Evolutionary conservation across 2,888 invertebrate species (phyloP), one percentile per base, ranked within the genome.

Genomic region (Carpatolechia fugitivella): DNA sequence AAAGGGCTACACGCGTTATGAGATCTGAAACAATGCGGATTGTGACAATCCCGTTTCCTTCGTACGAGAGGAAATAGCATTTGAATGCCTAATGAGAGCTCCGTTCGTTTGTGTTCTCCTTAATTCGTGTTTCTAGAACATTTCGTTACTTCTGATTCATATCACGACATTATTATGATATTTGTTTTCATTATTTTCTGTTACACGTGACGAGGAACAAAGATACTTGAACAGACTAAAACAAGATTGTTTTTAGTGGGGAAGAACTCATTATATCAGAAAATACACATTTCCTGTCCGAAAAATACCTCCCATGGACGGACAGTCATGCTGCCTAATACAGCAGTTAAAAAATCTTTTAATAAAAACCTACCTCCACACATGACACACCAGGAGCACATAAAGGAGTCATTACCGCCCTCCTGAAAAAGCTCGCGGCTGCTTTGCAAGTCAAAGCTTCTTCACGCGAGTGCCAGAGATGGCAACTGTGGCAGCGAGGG

Each of bases 391-490:
- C 59, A 48, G 65, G 62, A 77, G 78, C 80, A 80, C 84, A 88
- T 85, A 83, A 86, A 85, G 84, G 72, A 78, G 84, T 89, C 90
- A 90, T 90, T 89, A 89, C 83, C 85, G 74, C 87, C 85, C 85
- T 81, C 65, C 76, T 78, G 85, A 87, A 89, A 88, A 89, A 88
- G 85, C 86, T 85, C 65, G 74, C 61, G 71, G 74, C 86, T 88
- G 80, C 78, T 90, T 90, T 89, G 89, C 90, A 90, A 90, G 89
- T 90, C 88, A 88, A 89, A 89, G 80, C 82, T 79, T 75, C 73
- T 80, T 74, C 65, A 57, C 60, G 16, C 61, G 50, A 48, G 54
- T 46, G 58, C 38, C 50, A 36, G 38, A 57, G 47, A 53, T 55
- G 52, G 53, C 55, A 53, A 56, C 57, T 56, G 56, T 31, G 10